phyloP scores from a whole-genome alignment of 35 echinoderm and acorn worm genomes.

The Eucidaris tribuloides region DNA sequence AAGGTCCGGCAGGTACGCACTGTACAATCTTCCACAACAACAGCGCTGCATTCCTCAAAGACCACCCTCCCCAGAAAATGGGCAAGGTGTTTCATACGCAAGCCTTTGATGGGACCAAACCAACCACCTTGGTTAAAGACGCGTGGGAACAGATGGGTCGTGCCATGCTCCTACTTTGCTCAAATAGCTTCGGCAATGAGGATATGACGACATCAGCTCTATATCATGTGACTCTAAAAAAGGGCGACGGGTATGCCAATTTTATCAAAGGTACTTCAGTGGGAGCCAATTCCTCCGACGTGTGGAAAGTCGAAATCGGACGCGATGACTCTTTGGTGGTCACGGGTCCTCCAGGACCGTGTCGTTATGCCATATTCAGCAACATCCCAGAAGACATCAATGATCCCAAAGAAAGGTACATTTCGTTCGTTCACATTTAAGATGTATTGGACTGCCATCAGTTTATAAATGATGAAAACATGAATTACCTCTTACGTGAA shows the following conservation, averaged over 20 bases:
- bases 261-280: slow-evolving; percentile 45
- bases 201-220: slow-evolving; percentile 65
- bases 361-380: slow-evolving; percentile 42
- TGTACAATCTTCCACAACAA: slow-evolving; percentile 30
- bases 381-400: slow-evolving; percentile 52
- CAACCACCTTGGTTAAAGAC: slow-evolving; percentile 13
- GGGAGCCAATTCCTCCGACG: slow-evolving; percentile 7
- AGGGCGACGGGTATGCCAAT: background rate
- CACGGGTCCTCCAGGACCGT: slow-evolving; percentile 42
- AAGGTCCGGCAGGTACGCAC: slow-evolving; percentile 35
- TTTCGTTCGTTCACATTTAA: background rate
- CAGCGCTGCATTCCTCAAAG: background rate
- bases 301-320: slow-evolving; percentile 53
- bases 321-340: slow-evolving; percentile 33
- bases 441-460: background rate
- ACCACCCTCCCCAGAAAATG: background rate
- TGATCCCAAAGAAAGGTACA: background rate
- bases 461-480: background rate
- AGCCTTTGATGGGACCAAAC: slow-evolving; percentile 37
- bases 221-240: slow-evolving; percentile 45
- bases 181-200: slow-evolving; percentile 37
- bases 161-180: slow-evolving; percentile 56
- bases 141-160: background rate
- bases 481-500: background rate
- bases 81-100: slow-evolving; percentile 62